Base-by-base conservation (phyloP, 1,140 invertebrate genomes). In the Anadara kagoshimensis region DNA sequence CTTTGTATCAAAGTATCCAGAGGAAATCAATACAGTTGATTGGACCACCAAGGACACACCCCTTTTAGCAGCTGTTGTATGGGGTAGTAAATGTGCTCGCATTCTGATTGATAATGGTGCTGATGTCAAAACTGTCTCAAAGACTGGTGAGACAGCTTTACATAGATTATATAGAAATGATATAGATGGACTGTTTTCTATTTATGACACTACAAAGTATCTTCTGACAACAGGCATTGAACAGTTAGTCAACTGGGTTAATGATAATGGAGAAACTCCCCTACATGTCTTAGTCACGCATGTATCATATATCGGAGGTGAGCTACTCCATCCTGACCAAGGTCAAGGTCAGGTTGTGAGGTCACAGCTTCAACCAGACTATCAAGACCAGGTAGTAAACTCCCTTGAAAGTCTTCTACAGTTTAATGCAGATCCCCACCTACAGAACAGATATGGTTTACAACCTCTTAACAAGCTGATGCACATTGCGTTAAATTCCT, bases 181-280 rank as follows among this genome's bases (percentile, higher is more conserved):
- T 59, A 83, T 86, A 59, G 80, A 85, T 65, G 83, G 81, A 4
- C 78, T 86, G 14, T 83, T 85, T 65, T 76, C 84, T 51, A 83
- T 87, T 11, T 86, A 73, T 70, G 85, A 87, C 47, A 87, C 84
- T 20, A 84, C 85, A 14, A 83, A 83, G 56, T 87, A 83, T 56
- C 75, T 88, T 44, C 78, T 88, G 16, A 86, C 80, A 29, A 84
- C 84, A 51, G 87, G 86, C 1, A 78, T 88, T 43, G 86, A 88
- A 71, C 81, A 87, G 69, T 74, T 86, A 41, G 75, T 87, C 11
- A 87, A 87, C 59, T 62, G 66, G 8, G 72, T 78, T 20, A 84
- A 87, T 36, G 64, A 62, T 61, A 68, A 79, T 47, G 83, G 82
- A n/a, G 84, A 87, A 63, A 86, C 87, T 5, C 79, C 83, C 0